Percentiles rank a stretch among this genome's conserved stretches.
phyloP scores from a whole-genome alignment of 1,140 invertebrate genomes.

The Scaptomyza pallida region DNA sequence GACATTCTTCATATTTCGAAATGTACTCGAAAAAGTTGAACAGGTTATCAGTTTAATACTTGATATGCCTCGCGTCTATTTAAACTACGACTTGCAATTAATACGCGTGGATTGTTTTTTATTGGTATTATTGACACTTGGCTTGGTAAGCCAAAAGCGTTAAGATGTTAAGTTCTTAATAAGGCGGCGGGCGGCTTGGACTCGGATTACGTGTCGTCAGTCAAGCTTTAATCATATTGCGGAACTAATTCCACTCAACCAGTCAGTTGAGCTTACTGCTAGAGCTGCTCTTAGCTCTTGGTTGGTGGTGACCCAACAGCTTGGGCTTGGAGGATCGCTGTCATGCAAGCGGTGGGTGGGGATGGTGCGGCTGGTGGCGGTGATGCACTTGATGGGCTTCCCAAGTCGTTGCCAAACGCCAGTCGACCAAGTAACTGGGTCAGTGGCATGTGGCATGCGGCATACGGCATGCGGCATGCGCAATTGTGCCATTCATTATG shows the following conservation, averaged over 20 bases:
- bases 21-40: not conserved
- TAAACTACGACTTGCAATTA: not conserved
- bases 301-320: constrained; percentile 5
- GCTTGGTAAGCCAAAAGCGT: not conserved
- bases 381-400: constrained; percentile 59
- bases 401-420: constrained; percentile 22
- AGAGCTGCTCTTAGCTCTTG: constrained; percentile 22
- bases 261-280: constrained; percentile 30
- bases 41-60: not conserved
- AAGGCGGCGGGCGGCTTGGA: constrained; percentile 51
- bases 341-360: constrained; percentile 31
- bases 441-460: constrained; percentile 60
- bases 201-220: constrained; percentile 67
- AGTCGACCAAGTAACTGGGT: constrained; percentile 67
- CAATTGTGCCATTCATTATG: constrained; percentile 47
- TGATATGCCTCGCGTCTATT: not conserved
- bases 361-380: not conserved
- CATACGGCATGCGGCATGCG: constrained; percentile 39
- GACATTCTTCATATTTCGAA: too few relatives aligned
- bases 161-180: constrained; percentile 42
- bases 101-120: not conserved
- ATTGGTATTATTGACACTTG: not conserved
- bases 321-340: constrained; percentile 67
- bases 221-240: constrained; percentile 77
- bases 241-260: constrained; percentile 64